Base-by-base conservation (phyloP, 2,113 vertebrate species). In the Atlantisia rogersi region DNA sequence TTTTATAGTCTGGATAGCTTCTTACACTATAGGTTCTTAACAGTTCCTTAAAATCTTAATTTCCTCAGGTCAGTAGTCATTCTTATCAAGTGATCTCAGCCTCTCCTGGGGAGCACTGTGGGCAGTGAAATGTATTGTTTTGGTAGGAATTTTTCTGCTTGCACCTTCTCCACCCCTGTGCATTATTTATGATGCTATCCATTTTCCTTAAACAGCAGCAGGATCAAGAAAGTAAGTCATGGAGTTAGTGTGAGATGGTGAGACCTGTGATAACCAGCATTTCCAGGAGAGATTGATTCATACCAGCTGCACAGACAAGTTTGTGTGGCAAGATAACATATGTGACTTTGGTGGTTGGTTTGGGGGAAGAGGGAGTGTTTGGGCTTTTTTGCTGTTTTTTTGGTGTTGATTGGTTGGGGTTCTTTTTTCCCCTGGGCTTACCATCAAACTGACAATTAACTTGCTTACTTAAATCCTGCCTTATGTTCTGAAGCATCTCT, bases 51-150 rank as follows among this genome's bases (percentile, higher is more conserved):
- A 84, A 85, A 87, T 29, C 22, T 82, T 82, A 46, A 46, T 46
- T 46, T 46, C 44, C 44, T 46, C 18, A 18, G 44, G 44, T 52
- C 32, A 46, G 56, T 21, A 87, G n/a, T 68, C 70, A 82, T 26
- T 75, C 42, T 71, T 85, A 46, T 7, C 4, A 62, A 53, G 28
- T 78, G 77, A 75, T 91, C 62, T 82, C 74, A 87, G 0, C 56
- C 52, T 71, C 37, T 75, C 46, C 56, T 64, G 48, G n/a, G 32
- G 48, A 89, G 19, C 84, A 46, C 39, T 68, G 82, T 95, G 78
- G 82, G 90, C 88, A 90, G 63, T 60, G 58, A 94, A 94, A 71
- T 85, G 56, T 69, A 59, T 91, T 77, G 63, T 67, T 96, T 94
- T 74, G 67, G 62, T 60, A 82, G 52, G 37, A 83, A 8, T 48